Evolutionary conservation across 2,888 invertebrate species (phyloP).

Genomic region (Pristionchus fissidentatus): DNA sequence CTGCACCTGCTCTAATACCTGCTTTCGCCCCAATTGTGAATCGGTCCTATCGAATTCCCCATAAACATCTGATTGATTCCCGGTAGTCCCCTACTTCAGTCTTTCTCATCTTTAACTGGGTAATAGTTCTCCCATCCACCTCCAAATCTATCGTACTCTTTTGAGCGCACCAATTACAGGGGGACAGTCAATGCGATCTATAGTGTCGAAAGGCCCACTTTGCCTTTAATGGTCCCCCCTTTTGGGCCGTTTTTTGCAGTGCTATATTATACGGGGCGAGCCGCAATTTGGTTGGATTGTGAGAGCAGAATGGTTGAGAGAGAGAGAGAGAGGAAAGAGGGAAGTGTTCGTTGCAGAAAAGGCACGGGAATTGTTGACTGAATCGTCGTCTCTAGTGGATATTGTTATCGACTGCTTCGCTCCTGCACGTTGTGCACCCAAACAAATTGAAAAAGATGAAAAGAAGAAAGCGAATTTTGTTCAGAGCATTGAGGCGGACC

Average conservation of each 20-base stretch:
- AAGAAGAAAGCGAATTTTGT: too few species aligned
- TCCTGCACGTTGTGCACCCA: too few species aligned
- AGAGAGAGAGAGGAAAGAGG: conserved; percentile 16
- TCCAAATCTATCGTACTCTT: too few species aligned
- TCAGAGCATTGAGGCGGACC: too few species aligned
- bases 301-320: background rate
- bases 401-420: conserved; percentile 24
- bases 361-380: conserved; percentile 21
- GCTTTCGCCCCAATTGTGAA: too few species aligned
- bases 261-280: conserved; percentile 15
- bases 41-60: background rate
- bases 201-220: background rate
- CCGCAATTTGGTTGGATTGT: conserved; percentile 11
- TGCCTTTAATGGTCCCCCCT: conserved; percentile 24
- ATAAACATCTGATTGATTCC: background rate
- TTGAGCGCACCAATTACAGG: too few species aligned
- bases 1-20: too few species aligned
- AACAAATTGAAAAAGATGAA: too few species aligned
- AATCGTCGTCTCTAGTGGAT: background rate
- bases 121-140: too few species aligned
- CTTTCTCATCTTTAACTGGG: background rate
- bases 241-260: too few species aligned
- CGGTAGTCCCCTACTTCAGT: background rate
- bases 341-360: conserved; percentile 29
- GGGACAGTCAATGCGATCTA: conserved; percentile 14